Evolutionary conservation across 2,797 vertebrate genomes (phyloP).

Genomic region (Holocentrus rufus): DNA sequence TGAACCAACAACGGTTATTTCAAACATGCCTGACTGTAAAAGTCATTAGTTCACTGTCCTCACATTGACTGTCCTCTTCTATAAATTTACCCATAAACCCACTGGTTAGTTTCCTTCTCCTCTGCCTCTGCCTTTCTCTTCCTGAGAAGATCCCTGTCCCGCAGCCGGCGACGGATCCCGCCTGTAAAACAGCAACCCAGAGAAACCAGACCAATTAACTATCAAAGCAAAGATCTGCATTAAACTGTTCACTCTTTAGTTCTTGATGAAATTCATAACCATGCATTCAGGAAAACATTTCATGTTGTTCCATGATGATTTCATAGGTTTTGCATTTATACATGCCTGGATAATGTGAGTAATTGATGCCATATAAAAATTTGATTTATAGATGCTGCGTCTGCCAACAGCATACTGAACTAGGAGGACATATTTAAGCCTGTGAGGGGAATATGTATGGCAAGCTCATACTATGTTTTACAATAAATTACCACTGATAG

Average conservation of each 20-base stretch:
- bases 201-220: conserved; percentile 10
- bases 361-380: conserved; percentile 11
- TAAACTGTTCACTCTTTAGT: neutral
- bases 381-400: neutral
- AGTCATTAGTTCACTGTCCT: conserved; percentile 21
- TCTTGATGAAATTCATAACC: too few relatives aligned
- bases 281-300: neutral
- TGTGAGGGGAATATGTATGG: neutral
- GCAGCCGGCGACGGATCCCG: conserved; percentile 80
- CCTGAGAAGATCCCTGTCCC: conserved; percentile 90
- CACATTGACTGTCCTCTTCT: conserved; percentile 32
- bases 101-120: conserved; percentile 87
- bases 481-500: neutral
- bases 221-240: neutral
- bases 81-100: conserved; percentile 88
- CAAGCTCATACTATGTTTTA: neutral
- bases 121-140: conserved; percentile 90
- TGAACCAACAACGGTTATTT: neutral
- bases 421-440: neutral
- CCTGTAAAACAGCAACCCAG: conserved; percentile 71
- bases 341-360: neutral
- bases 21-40: conserved; percentile 12
- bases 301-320: neutral
- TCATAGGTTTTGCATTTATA: neutral
- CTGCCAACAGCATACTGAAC: neutral